Percentiles rank a stretch among this genome's conserved stretches.
phyloP scores from a whole-genome alignment of 23 tunicate species.

The Corella eumyota region DNA sequence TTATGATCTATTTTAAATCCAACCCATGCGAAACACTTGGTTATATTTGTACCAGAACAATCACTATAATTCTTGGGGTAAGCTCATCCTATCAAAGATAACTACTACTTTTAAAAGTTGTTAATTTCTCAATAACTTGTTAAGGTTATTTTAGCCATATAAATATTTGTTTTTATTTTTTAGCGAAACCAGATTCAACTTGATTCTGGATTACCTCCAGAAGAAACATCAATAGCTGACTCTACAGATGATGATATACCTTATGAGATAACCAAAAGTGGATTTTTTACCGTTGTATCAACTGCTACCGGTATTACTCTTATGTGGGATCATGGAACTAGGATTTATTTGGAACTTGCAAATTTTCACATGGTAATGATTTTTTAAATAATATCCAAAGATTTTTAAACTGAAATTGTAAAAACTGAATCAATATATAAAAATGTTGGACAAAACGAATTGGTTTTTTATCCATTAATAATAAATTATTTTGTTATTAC shows the following conservation, averaged over 20 bases:
- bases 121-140: no score
- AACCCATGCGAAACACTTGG: constrained; percentile 53
- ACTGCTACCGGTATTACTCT: constrained; percentile 51
- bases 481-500: no score
- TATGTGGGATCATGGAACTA: constrained; percentile 60
- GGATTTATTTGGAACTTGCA: constrained; percentile 45
- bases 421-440: no score
- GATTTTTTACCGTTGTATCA: constrained; percentile 28
- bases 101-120: no score
- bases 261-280: constrained; percentile 34
- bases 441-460: no score
- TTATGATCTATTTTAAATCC: constrained; percentile 9
- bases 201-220: constrained; percentile 17
- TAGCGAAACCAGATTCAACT: constrained; percentile 22
- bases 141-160: no score
- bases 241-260: constrained; percentile 19
- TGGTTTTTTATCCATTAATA: no score
- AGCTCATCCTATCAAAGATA: no score
- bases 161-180: no score
- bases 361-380: constrained; percentile 22
- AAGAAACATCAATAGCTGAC: constrained; percentile 6
- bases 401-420: no score
- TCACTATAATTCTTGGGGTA: constrained; percentile 29
- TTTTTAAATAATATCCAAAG: no score
- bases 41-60: constrained; percentile 32